phyloP scores from a whole-genome alignment of 1,140 invertebrate genomes.

The Drosophila rhopaloa region DNA sequence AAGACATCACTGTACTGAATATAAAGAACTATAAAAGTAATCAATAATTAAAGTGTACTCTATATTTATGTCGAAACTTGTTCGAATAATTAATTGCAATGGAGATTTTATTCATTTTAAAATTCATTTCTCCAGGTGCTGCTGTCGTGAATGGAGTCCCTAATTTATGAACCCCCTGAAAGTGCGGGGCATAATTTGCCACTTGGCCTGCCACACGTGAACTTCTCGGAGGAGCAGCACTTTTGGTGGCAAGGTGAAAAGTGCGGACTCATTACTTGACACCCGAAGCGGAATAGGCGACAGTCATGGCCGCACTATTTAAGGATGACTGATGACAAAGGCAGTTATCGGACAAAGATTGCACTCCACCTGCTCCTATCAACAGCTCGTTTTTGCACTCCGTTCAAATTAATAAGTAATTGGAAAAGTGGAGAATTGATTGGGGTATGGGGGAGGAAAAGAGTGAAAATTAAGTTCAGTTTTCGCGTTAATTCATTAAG shows the following conservation, averaged over 20 bases:
- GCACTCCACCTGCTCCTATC: neutral
- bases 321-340: constrained; percentile 31
- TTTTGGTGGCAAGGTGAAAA: neutral
- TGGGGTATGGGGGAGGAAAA: neutral
- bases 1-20: too few relatives aligned
- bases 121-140: neutral
- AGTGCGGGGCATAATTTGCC: constrained; percentile 39
- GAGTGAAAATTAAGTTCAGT: too few relatives aligned
- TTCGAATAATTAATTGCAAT: too few relatives aligned
- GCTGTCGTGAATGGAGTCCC: constrained; percentile 8
- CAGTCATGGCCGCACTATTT: constrained; percentile 30
- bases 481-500: too few relatives aligned
- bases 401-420: neutral
- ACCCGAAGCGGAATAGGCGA: constrained; percentile 14
- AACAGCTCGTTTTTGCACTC: neutral
- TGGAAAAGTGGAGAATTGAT: constrained; percentile 3
- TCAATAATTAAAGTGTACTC: too few relatives aligned
- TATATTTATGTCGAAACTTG: too few relatives aligned
- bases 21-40: too few relatives aligned
- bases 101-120: too few relatives aligned
- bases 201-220: constrained; percentile 38
- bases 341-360: constrained; percentile 15
- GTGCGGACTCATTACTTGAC: constrained; percentile 28
- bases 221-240: neutral
- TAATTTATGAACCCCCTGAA: constrained; percentile 16